A percentile compares a stretch with the other conserved stretches of the same genome.
Evolutionary conservation across 2,113 vertebrate species (phyloP).

Genomic region (Hirundichthys speculiger): DNA sequence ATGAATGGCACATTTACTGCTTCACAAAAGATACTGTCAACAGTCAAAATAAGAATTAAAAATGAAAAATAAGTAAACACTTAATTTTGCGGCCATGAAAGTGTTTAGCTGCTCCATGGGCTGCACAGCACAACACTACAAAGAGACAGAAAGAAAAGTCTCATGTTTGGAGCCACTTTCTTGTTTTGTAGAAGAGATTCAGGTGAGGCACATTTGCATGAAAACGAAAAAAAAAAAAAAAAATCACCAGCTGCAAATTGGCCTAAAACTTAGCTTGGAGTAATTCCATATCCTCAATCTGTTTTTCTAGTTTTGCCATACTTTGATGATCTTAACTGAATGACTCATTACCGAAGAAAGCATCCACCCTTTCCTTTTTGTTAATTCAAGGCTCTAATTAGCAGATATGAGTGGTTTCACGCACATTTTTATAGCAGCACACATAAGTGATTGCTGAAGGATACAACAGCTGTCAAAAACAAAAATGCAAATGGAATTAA

Average conservation of each 20-base stretch:
- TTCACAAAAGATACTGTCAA: constrained; percentile 9
- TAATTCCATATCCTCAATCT: constrained; percentile 30
- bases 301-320: constrained; percentile 40
- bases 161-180: constrained; percentile 7
- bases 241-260: constrained; percentile 40
- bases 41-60: constrained; percentile 11
- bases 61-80: too few species aligned
- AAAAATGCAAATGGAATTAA: too few species aligned
- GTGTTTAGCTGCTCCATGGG: background rate
- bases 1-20: background rate
- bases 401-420: constrained; percentile 35
- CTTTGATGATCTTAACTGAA: constrained; percentile 56
- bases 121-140: background rate
- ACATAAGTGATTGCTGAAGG: constrained; percentile 6
- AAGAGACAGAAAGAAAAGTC: constrained; percentile 7
- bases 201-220: constrained; percentile 50
- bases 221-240: background rate
- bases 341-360: constrained; percentile 37
- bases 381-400: constrained; percentile 45
- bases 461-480: too few species aligned
- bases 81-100: constrained; percentile 4
- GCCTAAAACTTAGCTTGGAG: constrained; percentile 42
- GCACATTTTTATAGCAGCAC: constrained; percentile 25
- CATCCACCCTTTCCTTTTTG: constrained; percentile 34
- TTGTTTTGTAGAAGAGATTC: constrained; percentile 25